Evolutionary conservation across 2,113 vertebrate species (phyloP).

Genomic region (Etheostoma cragini): DNA sequence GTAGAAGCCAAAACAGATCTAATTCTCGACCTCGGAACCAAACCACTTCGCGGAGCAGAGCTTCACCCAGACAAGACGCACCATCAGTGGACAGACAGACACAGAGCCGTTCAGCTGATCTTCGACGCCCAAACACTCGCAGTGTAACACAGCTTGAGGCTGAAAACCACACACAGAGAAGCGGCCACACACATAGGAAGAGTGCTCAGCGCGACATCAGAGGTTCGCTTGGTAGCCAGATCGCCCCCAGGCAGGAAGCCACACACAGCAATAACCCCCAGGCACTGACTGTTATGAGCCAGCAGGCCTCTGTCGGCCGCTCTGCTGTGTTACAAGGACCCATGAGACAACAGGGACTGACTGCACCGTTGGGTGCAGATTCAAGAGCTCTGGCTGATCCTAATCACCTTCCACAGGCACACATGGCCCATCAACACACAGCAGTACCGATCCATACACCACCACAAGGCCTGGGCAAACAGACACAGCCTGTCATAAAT

Average conservation of each 20-base stretch:
- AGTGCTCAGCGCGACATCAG: conserved; percentile 54
- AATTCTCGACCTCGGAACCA: conserved; percentile 12
- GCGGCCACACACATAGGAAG: conserved; percentile 48
- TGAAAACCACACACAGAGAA: conserved; percentile 46
- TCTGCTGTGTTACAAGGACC: conserved; percentile 42
- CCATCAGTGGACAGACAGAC: conserved; percentile 21
- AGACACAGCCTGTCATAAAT: conserved; percentile 45
- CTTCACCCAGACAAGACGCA: conserved; percentile 35
- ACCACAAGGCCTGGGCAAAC: conserved; percentile 35
- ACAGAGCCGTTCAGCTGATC: conserved; percentile 33
- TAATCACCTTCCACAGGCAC: conserved; percentile 76
- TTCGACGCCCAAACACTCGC: conserved; percentile 19
- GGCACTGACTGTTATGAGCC: conserved; percentile 54
- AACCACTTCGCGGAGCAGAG: conserved; percentile 11
- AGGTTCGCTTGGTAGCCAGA: conserved; percentile 43
- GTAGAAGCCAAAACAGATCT: conserved; percentile 20
- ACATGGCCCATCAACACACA: conserved; percentile 53
- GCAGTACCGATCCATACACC: conserved; percentile 40
- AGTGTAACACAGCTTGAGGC: conserved; percentile 40
- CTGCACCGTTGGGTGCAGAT: conserved; percentile 42
- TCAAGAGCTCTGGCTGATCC: conserved; percentile 75
- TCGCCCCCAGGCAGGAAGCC: conserved; percentile 61
- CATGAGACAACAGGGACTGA: conserved; percentile 29
- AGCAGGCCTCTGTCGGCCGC: conserved; percentile 47
- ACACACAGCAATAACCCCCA: conserved; percentile 57